phyloP scores from a whole-genome alignment of 2,888 invertebrate species.

The Lissonota sp. region DNA sequence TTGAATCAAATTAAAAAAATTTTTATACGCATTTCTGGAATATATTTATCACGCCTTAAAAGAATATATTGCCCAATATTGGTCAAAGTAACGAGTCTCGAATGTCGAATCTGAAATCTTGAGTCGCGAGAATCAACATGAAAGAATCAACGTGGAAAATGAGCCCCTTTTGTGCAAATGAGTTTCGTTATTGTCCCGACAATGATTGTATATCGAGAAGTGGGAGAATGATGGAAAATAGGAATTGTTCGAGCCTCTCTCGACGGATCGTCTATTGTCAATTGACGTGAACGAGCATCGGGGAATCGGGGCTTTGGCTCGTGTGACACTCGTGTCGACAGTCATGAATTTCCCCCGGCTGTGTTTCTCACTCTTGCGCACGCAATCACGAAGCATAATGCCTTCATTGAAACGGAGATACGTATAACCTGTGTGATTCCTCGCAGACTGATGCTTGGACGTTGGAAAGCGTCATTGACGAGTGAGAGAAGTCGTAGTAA shows the following conservation, averaged over 20 bases:
- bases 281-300: constrained; percentile 26
- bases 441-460: neutral
- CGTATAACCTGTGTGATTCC: constrained; percentile 35
- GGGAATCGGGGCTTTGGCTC: constrained; percentile 30
- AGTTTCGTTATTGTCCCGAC: neutral
- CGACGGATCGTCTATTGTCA: constrained; percentile 53
- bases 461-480: neutral
- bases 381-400: constrained; percentile 26
- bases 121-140: too few relatives aligned
- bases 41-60: too few relatives aligned
- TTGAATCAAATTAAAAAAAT: too few relatives aligned
- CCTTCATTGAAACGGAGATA: constrained; percentile 40
- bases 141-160: too few relatives aligned
- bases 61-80: too few relatives aligned
- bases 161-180: too few relatives aligned
- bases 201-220: constrained; percentile 33
- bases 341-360: constrained; percentile 3
- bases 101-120: too few relatives aligned
- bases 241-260: constrained; percentile 37
- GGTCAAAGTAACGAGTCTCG: too few relatives aligned
- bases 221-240: constrained; percentile 21
- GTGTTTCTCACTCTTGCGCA: neutral
- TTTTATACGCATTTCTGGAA: too few relatives aligned
- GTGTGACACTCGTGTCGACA: constrained; percentile 39
- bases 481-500: constrained; percentile 1